phyloP scores from a whole-genome alignment of 2,113 vertebrate genomes.

The Apodemus sylvaticus region DNA sequence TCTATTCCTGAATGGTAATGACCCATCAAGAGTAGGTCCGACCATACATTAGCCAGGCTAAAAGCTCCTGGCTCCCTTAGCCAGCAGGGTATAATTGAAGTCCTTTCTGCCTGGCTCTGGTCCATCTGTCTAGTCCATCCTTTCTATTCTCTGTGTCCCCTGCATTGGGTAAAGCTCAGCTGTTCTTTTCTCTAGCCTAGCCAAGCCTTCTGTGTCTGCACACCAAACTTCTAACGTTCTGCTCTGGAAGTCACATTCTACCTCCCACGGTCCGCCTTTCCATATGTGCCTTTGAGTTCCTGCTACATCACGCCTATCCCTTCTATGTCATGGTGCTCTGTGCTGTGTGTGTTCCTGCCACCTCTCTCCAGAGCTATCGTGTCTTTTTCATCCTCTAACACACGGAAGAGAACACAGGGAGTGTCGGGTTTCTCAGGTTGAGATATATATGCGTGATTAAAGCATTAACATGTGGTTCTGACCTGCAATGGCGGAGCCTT shows the following conservation, averaged over 20 bases:
- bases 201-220: background rate
- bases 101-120: background rate
- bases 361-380: background rate
- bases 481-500: background rate
- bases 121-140: background rate
- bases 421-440: conserved; percentile 28
- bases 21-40: conserved; percentile 1
- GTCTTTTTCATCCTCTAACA: background rate
- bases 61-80: background rate
- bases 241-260: background rate
- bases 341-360: background rate
- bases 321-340: background rate
- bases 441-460: background rate
- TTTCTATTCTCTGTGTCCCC: background rate
- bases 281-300: background rate
- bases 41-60: background rate
- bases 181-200: background rate
- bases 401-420: background rate
- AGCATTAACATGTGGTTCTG: background rate
- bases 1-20: conserved; percentile 23
- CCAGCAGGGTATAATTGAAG: background rate
- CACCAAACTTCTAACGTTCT: background rate
- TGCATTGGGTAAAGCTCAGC: background rate
- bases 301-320: background rate
- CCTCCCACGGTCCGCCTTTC: conserved; percentile 34